These are phyloP conservation scores for Rhea americana DNA, from an alignment of 2,113 vertebrate species.

Conservation along the genomic window DNA sequence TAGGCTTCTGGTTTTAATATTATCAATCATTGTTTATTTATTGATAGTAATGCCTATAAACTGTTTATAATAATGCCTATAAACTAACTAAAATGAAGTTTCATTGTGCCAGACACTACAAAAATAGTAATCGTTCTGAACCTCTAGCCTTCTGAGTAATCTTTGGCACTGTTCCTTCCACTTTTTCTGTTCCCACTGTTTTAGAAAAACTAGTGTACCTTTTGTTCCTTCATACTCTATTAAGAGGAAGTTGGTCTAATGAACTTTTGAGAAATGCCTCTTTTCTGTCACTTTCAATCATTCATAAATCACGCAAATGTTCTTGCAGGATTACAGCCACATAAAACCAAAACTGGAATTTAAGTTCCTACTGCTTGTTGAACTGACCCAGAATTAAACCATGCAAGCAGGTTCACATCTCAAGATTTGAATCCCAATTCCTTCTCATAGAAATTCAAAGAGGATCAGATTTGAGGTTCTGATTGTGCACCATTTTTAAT, in stretches of 20 bases:
- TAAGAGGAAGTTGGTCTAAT: neutral
- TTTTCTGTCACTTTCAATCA: constrained; percentile 19
- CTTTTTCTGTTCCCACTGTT: neutral
- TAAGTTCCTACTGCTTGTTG: neutral
- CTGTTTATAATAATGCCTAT: neutral
- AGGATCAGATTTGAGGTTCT: constrained; percentile 26
- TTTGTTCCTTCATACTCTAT: neutral
- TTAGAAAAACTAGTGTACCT: neutral
- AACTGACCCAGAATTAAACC: constrained; percentile 42
- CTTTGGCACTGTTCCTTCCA: neutral
- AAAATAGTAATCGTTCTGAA: neutral
- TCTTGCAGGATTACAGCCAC: constrained; percentile 33
- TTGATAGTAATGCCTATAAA: neutral
- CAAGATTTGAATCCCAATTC: constrained; percentile 43
- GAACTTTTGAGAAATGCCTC: neutral
- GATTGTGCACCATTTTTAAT: constrained; percentile 29
- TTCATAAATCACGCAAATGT: constrained; percentile 35
- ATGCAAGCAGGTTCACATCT: neutral
- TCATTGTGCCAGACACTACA: neutral
- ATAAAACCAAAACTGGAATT: constrained; percentile 13
- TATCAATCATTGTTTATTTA: neutral
- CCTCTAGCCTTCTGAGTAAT: neutral
- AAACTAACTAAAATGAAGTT: neutral
- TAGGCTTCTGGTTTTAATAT: neutral
- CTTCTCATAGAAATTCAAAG: constrained; percentile 33